Base-by-base conservation (phyloP, 2,797 vertebrate genomes). In the Arnoldichthys spilopterus region DNA sequence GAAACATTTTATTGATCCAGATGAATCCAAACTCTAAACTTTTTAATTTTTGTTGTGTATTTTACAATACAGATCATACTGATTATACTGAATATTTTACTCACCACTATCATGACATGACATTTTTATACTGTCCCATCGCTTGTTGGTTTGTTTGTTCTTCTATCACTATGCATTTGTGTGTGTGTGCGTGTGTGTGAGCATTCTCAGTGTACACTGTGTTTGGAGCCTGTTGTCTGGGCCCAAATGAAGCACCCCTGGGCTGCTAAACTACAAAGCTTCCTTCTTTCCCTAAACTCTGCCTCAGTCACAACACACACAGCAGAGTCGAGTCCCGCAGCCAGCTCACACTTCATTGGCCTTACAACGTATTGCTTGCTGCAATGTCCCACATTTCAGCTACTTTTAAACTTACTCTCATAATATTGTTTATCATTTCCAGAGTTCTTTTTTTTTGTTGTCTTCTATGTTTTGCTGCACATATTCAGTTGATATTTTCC, bases 211-310 rank as follows among this genome's bases (percentile, higher is more conserved):
- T 8, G 53, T 43, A 66, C 79, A 58, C 77, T 53, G 54, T 76
- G 72, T 81, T 61, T 91, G 90, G 87, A 91, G 90, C 51, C 91
- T 88, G 89, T 85, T 91, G 90, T 91, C 88, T 94, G 90, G 87
- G 83, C 88, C 86, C 90, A 84, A 88, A 83, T 85, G 87, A 89
- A 86, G 88, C 89, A 91, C 89, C 92, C 91, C 54, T 83, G 76
- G 90, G 90, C 74, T 74, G 87, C 67, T 22, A 85, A 88, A 90
- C 87, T 87, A 93, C 90, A 93, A 93, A 91, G 90, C 87, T 85
- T 87, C 89, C 89, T 91, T 92, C 90, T 92, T 91, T 43, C 49
- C n/a, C 40, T 16, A 40, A 62, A 37, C 51, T 22, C 49, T 22
- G 22, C 56, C 30, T 51, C 47, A 51, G 8, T 51, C 28, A 18